Percentiles rank a stretch among this genome's conserved stretches.
phyloP scores from a whole-genome alignment of 2,113 vertebrate species.

The Forbesichthys papilliferus region DNA sequence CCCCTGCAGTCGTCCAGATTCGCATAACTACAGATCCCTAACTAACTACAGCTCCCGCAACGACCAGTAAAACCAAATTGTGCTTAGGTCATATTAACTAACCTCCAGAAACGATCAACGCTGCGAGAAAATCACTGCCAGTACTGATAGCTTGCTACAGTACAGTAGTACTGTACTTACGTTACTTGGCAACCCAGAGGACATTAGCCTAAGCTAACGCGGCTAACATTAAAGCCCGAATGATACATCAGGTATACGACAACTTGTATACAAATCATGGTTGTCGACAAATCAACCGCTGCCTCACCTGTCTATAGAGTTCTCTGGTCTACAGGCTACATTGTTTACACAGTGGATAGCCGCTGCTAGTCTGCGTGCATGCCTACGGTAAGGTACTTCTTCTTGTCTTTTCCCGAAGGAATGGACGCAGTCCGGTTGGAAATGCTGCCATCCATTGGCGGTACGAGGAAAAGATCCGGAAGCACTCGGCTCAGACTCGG shows the following conservation, averaged over 20 bases:
- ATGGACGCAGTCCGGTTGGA: too few relatives aligned
- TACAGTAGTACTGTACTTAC: too few relatives aligned
- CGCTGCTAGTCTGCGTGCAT: slow-evolving; percentile 66
- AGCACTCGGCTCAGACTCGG: too few relatives aligned
- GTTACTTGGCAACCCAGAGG: neutral
- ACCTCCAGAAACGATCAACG: too few relatives aligned
- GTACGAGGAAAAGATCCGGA: too few relatives aligned
- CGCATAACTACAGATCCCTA: slow-evolving; percentile 24
- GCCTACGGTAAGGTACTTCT: slow-evolving; percentile 29
- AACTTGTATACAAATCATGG: accelerated
- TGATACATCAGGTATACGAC: neutral
- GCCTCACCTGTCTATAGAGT: too few relatives aligned
- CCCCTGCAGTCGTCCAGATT: neutral
- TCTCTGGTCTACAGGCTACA: neutral
- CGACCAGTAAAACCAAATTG: too few relatives aligned
- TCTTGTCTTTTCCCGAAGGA: too few relatives aligned
- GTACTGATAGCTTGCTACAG: too few relatives aligned
- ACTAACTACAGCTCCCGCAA: slow-evolving; percentile 2
- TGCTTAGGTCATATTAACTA: too few relatives aligned
- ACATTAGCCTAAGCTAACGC: slow-evolving; percentile 10
- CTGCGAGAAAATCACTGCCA: neutral
- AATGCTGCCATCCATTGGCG: too few relatives aligned
- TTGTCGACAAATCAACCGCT: neutral
- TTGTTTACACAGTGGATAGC: slow-evolving; percentile 63
- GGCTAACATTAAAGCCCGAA: slow-evolving; percentile 6